These are phyloP conservation scores for Lepidocolaptes lacrymiger DNA, from an alignment of 2,797 vertebrate genomes.

Conservation along the genomic window DNA sequence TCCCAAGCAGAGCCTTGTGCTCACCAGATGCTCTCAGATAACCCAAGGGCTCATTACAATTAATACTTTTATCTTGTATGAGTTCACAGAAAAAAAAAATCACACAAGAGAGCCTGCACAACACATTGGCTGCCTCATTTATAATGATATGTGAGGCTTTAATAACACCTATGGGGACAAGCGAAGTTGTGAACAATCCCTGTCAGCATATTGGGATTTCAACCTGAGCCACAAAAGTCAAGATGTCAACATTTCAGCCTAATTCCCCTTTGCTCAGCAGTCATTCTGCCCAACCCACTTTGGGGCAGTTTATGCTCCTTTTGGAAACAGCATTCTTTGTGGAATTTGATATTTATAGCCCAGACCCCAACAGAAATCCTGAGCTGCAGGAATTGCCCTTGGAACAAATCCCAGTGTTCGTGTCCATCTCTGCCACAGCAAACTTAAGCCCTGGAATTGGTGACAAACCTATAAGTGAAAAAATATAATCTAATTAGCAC, in stretches of 20 bases:
- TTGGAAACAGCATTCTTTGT: neutral
- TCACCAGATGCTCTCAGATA: neutral
- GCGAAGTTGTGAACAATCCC: neutral
- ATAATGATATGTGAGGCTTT: neutral
- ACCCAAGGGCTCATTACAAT: neutral
- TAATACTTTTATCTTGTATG: neutral
- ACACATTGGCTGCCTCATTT: neutral
- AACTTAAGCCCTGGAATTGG: rapidly evolving
- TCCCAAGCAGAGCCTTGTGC: neutral
- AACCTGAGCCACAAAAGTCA: neutral
- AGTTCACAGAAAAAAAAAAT: neutral
- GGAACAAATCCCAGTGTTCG: neutral
- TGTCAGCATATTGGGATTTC: neutral
- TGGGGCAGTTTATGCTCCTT: neutral
- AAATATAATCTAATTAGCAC: rapidly evolving
- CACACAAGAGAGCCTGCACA: neutral
- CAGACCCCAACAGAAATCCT: neutral
- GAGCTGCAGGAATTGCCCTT: neutral
- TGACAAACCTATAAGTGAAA: neutral
- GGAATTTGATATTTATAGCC: neutral
- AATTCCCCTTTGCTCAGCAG: neutral
- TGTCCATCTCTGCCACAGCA: neutral
- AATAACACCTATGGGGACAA: neutral
- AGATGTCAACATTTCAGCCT: neutral
- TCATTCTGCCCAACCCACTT: neutral